Evolutionary conservation across 2,797 vertebrate genomes (phyloP).

Genomic region (Streptopelia turtur): DNA sequence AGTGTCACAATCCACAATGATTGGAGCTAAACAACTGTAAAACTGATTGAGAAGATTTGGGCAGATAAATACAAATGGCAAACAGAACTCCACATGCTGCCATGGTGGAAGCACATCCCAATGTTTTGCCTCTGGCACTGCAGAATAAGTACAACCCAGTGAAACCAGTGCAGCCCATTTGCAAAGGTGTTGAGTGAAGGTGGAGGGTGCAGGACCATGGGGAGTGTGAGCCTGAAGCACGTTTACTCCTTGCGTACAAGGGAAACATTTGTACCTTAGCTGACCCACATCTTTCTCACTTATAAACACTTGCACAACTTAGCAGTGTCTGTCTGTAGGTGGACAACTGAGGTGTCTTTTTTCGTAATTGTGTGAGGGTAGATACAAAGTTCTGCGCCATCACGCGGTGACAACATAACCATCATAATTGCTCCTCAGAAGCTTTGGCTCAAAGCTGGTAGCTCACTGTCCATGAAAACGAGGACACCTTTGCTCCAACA

Average conservation of each 20-base stretch:
- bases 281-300: neutral
- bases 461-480: neutral
- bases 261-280: neutral
- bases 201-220: neutral
- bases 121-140: rapidly evolving
- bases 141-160: neutral
- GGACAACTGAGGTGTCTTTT: neutral
- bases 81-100: neutral
- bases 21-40: conserved; percentile 29
- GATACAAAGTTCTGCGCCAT: neutral
- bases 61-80: neutral
- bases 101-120: neutral
- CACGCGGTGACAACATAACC: neutral
- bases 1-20: conserved; percentile 47
- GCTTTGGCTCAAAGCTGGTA: neutral
- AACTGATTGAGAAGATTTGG: neutral
- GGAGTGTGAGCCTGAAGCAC: neutral
- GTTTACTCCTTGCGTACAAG: neutral
- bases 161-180: neutral
- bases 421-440: neutral
- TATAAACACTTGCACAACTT: neutral
- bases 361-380: neutral
- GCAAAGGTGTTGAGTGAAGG: neutral
- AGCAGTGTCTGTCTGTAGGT: neutral
- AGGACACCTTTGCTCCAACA: neutral